phyloP scores from a whole-genome alignment of 1,140 invertebrate genomes.

The Brachionus manjavacas region DNA sequence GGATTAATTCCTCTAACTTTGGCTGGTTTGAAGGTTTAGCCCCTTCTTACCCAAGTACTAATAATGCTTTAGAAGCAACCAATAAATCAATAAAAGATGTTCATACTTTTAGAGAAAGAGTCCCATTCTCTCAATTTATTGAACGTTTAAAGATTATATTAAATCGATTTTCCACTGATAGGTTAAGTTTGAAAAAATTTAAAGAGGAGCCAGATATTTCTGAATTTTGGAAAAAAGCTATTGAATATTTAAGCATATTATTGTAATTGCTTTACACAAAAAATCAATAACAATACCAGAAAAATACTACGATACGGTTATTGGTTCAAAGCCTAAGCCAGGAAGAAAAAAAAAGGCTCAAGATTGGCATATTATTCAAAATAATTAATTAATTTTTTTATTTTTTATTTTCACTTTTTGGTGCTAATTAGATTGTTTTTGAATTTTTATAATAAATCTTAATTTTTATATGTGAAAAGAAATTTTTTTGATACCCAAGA shows the following conservation, averaged over 20 bases:
- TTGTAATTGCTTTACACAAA: too few species aligned
- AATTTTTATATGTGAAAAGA: background rate
- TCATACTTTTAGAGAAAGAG: background rate
- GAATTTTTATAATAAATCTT: background rate
- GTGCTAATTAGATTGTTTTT: background rate
- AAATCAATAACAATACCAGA: too few species aligned
- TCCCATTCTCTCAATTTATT: slow-evolving; percentile 1
- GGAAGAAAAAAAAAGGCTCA: too few species aligned
- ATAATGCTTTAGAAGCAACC: slow-evolving; percentile 10
- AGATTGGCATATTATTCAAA: background rate
- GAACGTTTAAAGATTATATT: background rate
- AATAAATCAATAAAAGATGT: background rate
- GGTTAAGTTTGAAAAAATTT: background rate
- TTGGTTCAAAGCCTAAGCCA: too few species aligned
- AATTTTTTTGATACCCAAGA: background rate
- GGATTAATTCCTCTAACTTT: too few species aligned
- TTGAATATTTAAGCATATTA: background rate
- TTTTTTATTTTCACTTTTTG: background rate
- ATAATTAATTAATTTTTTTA: background rate
- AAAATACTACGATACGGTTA: too few species aligned
- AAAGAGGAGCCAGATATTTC: background rate
- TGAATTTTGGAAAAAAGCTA: background rate
- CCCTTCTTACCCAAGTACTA: background rate
- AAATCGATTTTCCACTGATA: background rate
- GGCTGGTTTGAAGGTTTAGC: too few species aligned